Percentiles rank a stretch among this genome's conserved stretches.
Conservation (phyloP, 2,113 vertebrate species). For the Pedetes capensis region DNA sequence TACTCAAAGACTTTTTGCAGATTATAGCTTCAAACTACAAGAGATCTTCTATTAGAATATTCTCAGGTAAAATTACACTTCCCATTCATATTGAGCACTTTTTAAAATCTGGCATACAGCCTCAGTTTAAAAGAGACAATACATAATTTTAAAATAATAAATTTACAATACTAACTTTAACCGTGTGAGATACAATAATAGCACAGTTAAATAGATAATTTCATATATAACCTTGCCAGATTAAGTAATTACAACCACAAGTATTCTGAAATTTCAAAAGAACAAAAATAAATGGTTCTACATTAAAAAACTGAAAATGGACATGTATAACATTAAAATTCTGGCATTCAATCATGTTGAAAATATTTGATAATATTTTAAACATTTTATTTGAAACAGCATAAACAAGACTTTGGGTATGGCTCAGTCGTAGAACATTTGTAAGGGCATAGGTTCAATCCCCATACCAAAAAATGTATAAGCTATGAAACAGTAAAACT, state of each 20-base stretch:
- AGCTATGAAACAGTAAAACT: not conserved
- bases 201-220: not conserved
- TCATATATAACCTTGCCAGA: not conserved
- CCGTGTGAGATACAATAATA: not conserved
- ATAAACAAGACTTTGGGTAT: not conserved
- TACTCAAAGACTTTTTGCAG: not conserved
- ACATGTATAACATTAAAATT: not conserved
- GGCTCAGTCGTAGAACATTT: not conserved
- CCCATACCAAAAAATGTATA: too few species aligned
- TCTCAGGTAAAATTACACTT: not conserved
- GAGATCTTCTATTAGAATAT: not conserved
- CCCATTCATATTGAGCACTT: not conserved
- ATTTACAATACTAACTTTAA: not conserved
- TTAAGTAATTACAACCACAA: not conserved
- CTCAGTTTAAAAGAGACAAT: not conserved
- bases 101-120: not conserved
- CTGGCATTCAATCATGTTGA: not conserved
- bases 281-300: not conserved
- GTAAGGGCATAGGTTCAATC: not conserved
- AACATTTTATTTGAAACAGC: not conserved
- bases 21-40: not conserved
- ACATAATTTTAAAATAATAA: not conserved
- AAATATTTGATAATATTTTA: not conserved
- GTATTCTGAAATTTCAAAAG: not conserved
- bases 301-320: not conserved